Evolutionary conservation across 2,888 invertebrate species (phyloP).

Genomic region (Acrobasis repandana): DNA sequence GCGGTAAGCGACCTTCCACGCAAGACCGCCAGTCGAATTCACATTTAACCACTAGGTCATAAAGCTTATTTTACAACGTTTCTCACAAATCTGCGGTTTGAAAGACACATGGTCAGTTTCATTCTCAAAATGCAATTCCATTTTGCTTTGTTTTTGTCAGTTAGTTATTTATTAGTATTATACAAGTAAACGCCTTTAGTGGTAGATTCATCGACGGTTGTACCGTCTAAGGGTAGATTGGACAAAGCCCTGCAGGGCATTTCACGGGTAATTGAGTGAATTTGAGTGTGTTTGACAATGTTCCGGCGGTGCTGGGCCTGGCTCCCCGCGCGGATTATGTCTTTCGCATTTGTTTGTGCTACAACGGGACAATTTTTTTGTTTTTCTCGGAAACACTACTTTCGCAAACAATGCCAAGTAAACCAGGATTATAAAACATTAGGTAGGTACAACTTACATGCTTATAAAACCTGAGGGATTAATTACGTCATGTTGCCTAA

Average conservation of each 20-base stretch:
- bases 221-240: too few relatives aligned
- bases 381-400: slow-evolving; percentile 18
- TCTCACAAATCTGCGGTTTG: slow-evolving; percentile 27
- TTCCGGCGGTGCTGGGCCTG: slow-evolving; percentile 39
- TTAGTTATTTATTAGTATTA: neutral
- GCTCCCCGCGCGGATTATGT: slow-evolving; percentile 39
- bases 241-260: slow-evolving; percentile 55
- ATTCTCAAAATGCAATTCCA: slow-evolving; percentile 19
- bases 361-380: slow-evolving; percentile 46
- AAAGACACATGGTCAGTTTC: slow-evolving; percentile 38
- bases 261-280: slow-evolving; percentile 69
- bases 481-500: too few relatives aligned
- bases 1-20: slow-evolving; percentile 43
- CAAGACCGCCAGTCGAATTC: slow-evolving; percentile 28
- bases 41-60: slow-evolving; percentile 30
- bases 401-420: too few relatives aligned
- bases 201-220: slow-evolving; percentile 22
- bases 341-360: slow-evolving; percentile 50
- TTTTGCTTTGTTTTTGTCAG: neutral
- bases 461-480: too few relatives aligned
- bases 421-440: too few relatives aligned
- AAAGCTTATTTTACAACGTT: slow-evolving; percentile 34
- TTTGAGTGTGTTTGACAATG: slow-evolving; percentile 50
- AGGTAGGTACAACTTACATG: too few relatives aligned
- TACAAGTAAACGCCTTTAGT: neutral